A percentile compares a stretch with the other conserved stretches of the same genome.
Conservation (phyloP, 92 coral and sea anemone species). For the Muricea muricata region DNA sequence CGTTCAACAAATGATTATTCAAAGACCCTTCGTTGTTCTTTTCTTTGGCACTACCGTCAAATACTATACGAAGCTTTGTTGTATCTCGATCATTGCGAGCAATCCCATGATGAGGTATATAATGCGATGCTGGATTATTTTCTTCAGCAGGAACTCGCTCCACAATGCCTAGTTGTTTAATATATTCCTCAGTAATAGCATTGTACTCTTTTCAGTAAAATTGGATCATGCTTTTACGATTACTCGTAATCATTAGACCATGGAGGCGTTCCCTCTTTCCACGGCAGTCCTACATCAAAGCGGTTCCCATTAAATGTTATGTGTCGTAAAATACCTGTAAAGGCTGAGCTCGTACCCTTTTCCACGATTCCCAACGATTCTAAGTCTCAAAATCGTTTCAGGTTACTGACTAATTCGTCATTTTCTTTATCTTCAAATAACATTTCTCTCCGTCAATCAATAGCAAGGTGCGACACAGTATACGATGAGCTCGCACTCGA, state of each 20-base stretch:
- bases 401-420: neutral
- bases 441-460: constrained; percentile 12
- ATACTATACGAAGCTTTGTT: constrained; percentile 2
- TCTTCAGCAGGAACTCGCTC: constrained; percentile 2
- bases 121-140: neutral
- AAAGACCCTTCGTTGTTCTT: neutral
- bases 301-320: constrained; percentile 19
- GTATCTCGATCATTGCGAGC: constrained; percentile 4
- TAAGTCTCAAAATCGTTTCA: neutral
- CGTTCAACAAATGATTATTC: constrained; percentile 2
- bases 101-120: neutral
- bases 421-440: neutral
- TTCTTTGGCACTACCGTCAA: constrained; percentile 4
- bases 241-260: neutral
- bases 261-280: neutral
- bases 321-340: neutral
- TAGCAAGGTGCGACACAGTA: neutral
- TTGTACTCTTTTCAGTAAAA: neutral
- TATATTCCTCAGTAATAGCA: neutral
- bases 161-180: neutral
- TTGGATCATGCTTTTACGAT: neutral
- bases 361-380: neutral
- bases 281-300: constrained; percentile 5
- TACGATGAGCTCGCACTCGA: neutral
- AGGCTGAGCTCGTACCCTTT: neutral